These are phyloP conservation scores for Lepidocolaptes lacrymiger DNA, from an alignment of 2,797 vertebrate species.

Conservation along the genomic window DNA sequence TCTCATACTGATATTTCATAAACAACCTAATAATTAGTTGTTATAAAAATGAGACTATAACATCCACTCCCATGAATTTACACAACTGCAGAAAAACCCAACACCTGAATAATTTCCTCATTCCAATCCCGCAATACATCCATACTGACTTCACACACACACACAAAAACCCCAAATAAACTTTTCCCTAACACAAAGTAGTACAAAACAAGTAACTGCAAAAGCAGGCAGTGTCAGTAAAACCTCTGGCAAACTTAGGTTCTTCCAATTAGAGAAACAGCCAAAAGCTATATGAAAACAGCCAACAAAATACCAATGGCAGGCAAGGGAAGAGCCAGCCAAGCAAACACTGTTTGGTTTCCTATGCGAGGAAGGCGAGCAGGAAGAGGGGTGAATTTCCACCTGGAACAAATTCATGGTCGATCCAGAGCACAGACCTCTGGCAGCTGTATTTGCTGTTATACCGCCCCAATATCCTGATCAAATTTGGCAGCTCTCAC, in stretches of 20 bases:
- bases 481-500: neutral
- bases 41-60: neutral
- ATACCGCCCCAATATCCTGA: conserved; percentile 14
- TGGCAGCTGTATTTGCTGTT: conserved; percentile 8
- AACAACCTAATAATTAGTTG: neutral
- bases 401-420: conserved; percentile 46
- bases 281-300: neutral
- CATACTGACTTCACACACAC: neutral
- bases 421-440: neutral
- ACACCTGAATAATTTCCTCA: neutral
- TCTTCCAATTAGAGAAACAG: conserved; percentile 17
- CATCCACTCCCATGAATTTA: neutral
- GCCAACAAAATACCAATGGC: conserved; percentile 40
- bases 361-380: neutral
- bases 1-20: neutral
- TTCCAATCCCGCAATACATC: neutral
- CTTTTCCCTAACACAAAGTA: neutral
- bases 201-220: conserved; percentile 23
- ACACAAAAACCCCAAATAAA: neutral
- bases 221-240: conserved; percentile 24
- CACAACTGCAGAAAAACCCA: neutral
- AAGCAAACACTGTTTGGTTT: conserved; percentile 30
- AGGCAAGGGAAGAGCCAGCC: conserved; percentile 1
- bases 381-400: conserved; percentile 27
- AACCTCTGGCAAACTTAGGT: conserved; percentile 1